A percentile compares a stretch with the other conserved stretches of the same genome.
These are phyloP conservation scores for Galbula dea DNA, from an alignment of 2,113 vertebrate species.

Conservation along the genomic window DNA sequence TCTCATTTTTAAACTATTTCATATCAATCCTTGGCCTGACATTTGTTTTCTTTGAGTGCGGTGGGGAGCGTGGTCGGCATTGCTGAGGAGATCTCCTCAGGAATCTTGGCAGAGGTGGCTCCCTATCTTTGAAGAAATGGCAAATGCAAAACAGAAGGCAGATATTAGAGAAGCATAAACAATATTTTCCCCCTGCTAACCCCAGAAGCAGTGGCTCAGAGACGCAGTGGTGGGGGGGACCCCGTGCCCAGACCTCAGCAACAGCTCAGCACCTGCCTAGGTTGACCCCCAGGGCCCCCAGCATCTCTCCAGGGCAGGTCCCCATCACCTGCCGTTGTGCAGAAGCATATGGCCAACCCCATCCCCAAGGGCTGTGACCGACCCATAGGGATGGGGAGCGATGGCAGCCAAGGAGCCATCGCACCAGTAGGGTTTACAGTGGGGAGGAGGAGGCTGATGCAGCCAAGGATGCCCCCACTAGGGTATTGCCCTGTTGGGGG, in stretches of 20 bases:
- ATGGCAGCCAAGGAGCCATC: not conserved
- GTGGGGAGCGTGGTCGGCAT: conserved; percentile 73
- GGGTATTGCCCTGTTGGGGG: not conserved
- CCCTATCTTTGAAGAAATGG: conserved; percentile 77
- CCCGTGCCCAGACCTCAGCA: rapidly evolving
- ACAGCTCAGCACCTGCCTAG: not conserved
- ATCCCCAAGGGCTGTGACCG: not conserved
- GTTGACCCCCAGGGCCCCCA: not conserved
- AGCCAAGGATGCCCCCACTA: rapidly evolving
- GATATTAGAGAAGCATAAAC: conserved; percentile 73
- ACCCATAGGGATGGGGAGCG: rapidly evolving
- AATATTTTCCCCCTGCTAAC: conserved; percentile 27
- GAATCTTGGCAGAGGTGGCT: conserved; percentile 78
- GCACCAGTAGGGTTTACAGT: rapidly evolving
- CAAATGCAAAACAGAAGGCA: conserved; percentile 81
- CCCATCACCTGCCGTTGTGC: rapidly evolving
- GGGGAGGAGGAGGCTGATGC: not conserved
- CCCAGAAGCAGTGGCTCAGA: not conserved
- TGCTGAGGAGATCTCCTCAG: conserved; percentile 76
- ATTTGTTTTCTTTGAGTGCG: conserved; percentile 73
- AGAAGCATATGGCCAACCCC: rapidly evolving
- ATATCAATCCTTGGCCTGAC: conserved; percentile 73
- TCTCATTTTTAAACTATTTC: conserved; percentile 83
- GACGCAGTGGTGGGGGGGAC: rapidly evolving
- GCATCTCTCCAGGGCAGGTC: not conserved